A percentile compares a stretch with the other conserved stretches of the same genome.
Evolutionary conservation across 2,113 vertebrate species (phyloP).

Genomic region (Neopipo cinnamomea): DNA sequence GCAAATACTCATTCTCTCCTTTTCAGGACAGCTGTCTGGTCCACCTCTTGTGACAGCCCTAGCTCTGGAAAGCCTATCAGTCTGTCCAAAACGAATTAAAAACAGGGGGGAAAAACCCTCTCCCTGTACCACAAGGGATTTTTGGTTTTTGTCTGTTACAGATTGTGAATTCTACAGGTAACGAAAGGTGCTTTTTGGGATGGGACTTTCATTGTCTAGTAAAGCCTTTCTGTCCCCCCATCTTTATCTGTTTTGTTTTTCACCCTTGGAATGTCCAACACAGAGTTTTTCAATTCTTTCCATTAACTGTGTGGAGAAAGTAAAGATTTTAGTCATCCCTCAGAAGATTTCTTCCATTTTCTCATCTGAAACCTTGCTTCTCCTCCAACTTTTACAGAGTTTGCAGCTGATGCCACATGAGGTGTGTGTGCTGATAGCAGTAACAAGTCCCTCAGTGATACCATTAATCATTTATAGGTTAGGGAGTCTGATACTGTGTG

Average conservation of each 20-base stretch:
- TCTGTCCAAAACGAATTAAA: not conserved
- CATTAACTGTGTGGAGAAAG: not conserved
- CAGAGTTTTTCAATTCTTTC: not conserved
- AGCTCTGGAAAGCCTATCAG: not conserved
- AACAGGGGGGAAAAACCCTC: accelerated
- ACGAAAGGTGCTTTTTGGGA: not conserved
- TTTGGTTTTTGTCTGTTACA: not conserved
- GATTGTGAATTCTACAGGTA: not conserved
- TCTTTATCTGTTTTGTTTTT: not conserved
- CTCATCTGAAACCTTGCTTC: not conserved
- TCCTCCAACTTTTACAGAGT: not conserved
- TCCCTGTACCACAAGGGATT: not conserved
- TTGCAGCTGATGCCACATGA: not conserved
- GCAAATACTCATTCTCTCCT: not conserved
- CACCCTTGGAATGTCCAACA: not conserved
- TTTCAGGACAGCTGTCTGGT: not conserved
- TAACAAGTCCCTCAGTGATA: not conserved
- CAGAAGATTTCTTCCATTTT: not conserved
- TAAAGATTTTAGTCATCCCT: not conserved
- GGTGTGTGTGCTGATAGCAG: not conserved
- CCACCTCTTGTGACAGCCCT: not conserved
- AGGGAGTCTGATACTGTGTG: not conserved
- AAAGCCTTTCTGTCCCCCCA: not conserved
- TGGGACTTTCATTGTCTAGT: not conserved
- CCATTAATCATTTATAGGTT: not conserved